Conservation (phyloP, 2,888 invertebrate genomes). For the Sesia bembeciformis region DNA sequence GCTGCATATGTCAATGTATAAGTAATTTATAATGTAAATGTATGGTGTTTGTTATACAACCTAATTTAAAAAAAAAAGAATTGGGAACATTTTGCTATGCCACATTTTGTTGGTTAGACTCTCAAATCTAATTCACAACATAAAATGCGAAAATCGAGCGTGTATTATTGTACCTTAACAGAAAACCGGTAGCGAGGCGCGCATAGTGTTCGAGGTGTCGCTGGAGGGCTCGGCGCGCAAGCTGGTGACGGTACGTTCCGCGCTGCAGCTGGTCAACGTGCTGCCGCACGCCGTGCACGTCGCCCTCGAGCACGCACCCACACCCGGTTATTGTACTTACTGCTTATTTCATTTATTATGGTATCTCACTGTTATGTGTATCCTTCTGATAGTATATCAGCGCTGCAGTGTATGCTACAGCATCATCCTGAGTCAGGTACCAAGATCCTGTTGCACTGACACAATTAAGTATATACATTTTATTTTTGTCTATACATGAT, state of each 20-base stretch:
- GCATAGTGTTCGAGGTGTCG: slow-evolving; percentile 93
- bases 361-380: no score
- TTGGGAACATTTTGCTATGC: no score
- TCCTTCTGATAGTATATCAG: no score
- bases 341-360: background rate
- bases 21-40: no score
- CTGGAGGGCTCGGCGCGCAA: slow-evolving; percentile 96
- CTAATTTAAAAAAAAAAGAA: no score
- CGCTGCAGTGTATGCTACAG: no score
- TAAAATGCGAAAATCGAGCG: background rate
- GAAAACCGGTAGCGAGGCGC: slow-evolving; percentile 73
- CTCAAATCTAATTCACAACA: background rate
- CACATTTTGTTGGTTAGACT: no score
- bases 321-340: slow-evolving; percentile 21
- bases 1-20: no score
- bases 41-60: no score
- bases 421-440: background rate
- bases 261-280: slow-evolving; percentile 85
- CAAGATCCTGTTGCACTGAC: background rate
- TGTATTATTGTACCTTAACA: slow-evolving; percentile 10
- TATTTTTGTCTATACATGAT: no score
- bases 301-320: slow-evolving; percentile 45
- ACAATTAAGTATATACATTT: background rate
- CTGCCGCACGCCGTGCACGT: slow-evolving; percentile 79
- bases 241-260: slow-evolving; percentile 92